These are phyloP conservation scores for Lucilia cuprina DNA, from an alignment of 1,140 invertebrate genomes.

Conservation along the genomic window DNA sequence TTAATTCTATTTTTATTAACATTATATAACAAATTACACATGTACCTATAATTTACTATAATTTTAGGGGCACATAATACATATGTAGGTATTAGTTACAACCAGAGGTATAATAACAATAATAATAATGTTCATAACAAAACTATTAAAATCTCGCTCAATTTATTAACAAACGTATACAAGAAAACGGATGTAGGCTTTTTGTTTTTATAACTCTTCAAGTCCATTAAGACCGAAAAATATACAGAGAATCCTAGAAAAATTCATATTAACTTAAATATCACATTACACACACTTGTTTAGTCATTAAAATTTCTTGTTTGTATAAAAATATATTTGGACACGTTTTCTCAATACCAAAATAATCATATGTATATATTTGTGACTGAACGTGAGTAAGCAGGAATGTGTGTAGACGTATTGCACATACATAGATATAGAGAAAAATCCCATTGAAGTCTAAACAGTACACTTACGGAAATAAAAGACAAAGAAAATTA, in stretches of 20 bases:
- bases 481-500: no score
- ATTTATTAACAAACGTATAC: background rate
- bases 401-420: background rate
- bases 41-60: background rate
- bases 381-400: background rate
- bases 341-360: background rate
- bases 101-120: background rate
- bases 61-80: background rate
- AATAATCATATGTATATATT: background rate
- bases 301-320: background rate
- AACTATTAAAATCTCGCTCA: constrained; percentile 1
- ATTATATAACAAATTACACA: no score
- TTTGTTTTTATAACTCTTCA: constrained; percentile 7
- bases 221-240: background rate
- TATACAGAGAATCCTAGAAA: background rate
- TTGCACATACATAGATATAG: no score
- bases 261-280: background rate
- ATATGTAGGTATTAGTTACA: background rate
- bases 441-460: no score
- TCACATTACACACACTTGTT: constrained; percentile 6
- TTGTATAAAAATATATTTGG: background rate
- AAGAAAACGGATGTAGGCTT: background rate
- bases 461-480: no score
- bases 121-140: background rate
- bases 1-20: no score